Percentiles rank a stretch among this genome's conserved stretches.
These are phyloP conservation scores for Meriones psammophilus DNA, from an alignment of 2,797 vertebrate genomes.

Conservation along the genomic window DNA sequence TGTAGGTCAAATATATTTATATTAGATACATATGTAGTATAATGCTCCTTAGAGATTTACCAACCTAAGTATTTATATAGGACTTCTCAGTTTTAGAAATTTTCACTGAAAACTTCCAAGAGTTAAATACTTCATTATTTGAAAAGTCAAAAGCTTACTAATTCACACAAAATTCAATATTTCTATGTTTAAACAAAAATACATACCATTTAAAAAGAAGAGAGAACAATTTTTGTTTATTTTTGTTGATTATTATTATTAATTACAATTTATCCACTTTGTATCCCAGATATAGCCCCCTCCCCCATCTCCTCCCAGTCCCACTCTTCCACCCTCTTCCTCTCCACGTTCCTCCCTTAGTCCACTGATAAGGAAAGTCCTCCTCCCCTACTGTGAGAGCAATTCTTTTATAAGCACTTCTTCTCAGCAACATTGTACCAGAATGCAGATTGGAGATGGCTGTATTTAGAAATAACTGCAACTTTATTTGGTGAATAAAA, in stretches of 20 bases:
- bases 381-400: not conserved
- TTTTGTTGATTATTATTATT: too few relatives aligned
- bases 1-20: not conserved
- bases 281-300: too few relatives aligned
- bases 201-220: not conserved
- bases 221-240: not conserved
- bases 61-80: not conserved
- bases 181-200: constrained; percentile 35
- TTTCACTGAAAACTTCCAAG: not conserved
- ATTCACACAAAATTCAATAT: not conserved
- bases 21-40: not conserved
- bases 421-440: not conserved
- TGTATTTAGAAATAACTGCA: not conserved
- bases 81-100: not conserved
- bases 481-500: not conserved
- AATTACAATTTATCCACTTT: too few relatives aligned
- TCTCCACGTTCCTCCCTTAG: too few relatives aligned
- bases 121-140: not conserved
- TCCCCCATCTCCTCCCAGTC: too few relatives aligned
- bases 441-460: not conserved
- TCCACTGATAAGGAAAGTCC: too few relatives aligned
- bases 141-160: not conserved
- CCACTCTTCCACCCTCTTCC: too few relatives aligned
- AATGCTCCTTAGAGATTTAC: not conserved
- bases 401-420: not conserved